Base-by-base conservation (phyloP, 2,113 vertebrate genomes). In the Apaloderma vittatum region DNA sequence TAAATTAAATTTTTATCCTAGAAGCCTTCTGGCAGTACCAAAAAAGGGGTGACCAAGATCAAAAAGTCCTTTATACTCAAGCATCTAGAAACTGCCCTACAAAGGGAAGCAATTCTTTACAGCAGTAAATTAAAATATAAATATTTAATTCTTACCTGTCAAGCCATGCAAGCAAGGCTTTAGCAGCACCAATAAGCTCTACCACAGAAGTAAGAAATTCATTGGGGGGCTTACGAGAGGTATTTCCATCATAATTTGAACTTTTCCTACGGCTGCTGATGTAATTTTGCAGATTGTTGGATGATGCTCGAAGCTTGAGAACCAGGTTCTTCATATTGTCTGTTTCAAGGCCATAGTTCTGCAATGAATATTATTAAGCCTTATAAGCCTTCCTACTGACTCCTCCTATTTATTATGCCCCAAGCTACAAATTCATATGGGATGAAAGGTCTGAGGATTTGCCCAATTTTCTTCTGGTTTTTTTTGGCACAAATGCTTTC, bases 331-430 rank as follows among this genome's bases (percentile, higher is more conserved):
- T 99, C 98, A 99, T 98, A 72, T 99, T 99, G 96, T 99, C 99
- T 0, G 99, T 99, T 98, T 99, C 99, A 27, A 99, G 98, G 36
- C 99, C 99, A 78, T 99, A 99, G 97, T 99, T 99, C 99, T 99
- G 97, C 52, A 52, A 81, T 20, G 57, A 97, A 71, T 81, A 90
- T 59, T 66, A 78, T 93, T 70, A 59, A 49, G 54, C 12, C 43
- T 29, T 8, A 67, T 71, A 32, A 80, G 45, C 36, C 22, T 37
- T 19, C 30, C 8, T 65, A 26, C 7, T 51, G 58, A 86, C 30
- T 49, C 37, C 5, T 74, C 6, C 30, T 82, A 13, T 15, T 58
- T 85, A 40, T 62, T 82, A 62, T 15, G 52, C 5, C 51, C 59
- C 12, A 72, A 63, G 22, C 62, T 68, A 71, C 48, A 73, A 78